Percentiles rank a stretch among this genome's conserved stretches.
Conservation (phyloP, 2,113 vertebrate genomes). For the Emydocephalus ijimae region DNA sequence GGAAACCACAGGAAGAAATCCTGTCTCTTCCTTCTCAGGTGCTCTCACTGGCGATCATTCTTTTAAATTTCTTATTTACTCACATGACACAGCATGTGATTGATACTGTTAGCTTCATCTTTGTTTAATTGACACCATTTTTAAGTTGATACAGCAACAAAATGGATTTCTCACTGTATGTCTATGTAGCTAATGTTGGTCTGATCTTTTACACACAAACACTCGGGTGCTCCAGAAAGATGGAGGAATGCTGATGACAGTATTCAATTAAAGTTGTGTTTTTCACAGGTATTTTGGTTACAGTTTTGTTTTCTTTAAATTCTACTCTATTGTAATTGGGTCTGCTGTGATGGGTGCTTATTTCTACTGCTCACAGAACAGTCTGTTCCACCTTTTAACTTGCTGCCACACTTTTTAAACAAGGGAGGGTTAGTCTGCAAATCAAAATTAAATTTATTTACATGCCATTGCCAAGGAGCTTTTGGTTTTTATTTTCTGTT, state of each 20-base stretch:
- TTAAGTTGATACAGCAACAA: not conserved
- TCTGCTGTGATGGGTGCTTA: constrained; percentile 10
- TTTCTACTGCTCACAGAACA: constrained; percentile 38
- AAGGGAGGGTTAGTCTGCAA: constrained; percentile 26
- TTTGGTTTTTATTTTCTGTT: constrained; percentile 19
- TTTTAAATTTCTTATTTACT: not conserved
- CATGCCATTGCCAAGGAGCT: constrained; percentile 40
- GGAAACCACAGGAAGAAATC: not conserved
- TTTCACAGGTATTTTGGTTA: constrained; percentile 24
- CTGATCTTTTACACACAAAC: not conserved
- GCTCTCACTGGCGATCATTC: not conserved
- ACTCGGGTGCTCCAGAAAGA: not conserved
- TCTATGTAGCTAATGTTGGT: not conserved
- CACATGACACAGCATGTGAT: not conserved
- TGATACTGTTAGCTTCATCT: not conserved
- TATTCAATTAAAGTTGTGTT: not conserved
- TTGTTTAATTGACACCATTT: constrained; percentile 28
- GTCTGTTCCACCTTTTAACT: constrained; percentile 48
- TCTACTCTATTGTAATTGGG: not conserved
- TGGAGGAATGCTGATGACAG: not conserved
- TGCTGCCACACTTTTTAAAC: constrained; percentile 17
- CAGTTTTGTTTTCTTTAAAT: constrained; percentile 25
- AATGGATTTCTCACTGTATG: not conserved
- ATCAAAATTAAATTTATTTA: constrained; percentile 16
- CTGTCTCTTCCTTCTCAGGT: not conserved